phyloP scores from a whole-genome alignment of 2,113 vertebrate species.

The Guaruba guarouba region DNA sequence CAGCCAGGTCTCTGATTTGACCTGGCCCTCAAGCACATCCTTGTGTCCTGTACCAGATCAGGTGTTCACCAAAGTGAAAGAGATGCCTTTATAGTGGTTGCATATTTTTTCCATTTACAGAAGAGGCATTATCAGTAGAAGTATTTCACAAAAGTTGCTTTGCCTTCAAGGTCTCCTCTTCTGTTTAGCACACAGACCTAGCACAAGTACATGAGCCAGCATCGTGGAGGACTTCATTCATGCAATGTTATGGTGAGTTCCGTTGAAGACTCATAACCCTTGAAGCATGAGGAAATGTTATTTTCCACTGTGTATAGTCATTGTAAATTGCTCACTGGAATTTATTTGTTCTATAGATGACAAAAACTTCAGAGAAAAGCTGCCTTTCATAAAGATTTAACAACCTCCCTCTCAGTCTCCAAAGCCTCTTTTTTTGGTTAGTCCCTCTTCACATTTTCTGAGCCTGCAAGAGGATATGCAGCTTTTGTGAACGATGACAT shows the following conservation, averaged over 20 bases:
- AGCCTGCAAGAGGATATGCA: background rate
- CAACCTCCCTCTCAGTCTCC: background rate
- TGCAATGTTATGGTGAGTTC: constrained; percentile 83
- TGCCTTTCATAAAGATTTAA: background rate
- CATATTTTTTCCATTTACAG: background rate
- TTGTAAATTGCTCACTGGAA: background rate
- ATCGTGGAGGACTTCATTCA: constrained; percentile 85
- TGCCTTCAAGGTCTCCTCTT: constrained; percentile 2
- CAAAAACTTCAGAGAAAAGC: background rate
- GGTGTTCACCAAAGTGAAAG: background rate
- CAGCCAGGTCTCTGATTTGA: background rate
- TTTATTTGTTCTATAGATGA: background rate
- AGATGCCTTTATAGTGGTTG: background rate
- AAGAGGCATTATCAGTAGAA: background rate
- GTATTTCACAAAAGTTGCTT: background rate
- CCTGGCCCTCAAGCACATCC: background rate
- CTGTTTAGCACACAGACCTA: constrained; percentile 84
- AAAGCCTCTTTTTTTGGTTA: background rate
- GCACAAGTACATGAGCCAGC: constrained; percentile 87
- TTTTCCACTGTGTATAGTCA: background rate
- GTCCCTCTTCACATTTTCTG: background rate
- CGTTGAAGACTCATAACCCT: background rate
- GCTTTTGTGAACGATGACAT: background rate
- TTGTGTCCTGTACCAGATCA: background rate
- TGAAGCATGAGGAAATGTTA: background rate